Conservation (phyloP, 2,113 vertebrate species). For the Elephantulus edwardii region DNA sequence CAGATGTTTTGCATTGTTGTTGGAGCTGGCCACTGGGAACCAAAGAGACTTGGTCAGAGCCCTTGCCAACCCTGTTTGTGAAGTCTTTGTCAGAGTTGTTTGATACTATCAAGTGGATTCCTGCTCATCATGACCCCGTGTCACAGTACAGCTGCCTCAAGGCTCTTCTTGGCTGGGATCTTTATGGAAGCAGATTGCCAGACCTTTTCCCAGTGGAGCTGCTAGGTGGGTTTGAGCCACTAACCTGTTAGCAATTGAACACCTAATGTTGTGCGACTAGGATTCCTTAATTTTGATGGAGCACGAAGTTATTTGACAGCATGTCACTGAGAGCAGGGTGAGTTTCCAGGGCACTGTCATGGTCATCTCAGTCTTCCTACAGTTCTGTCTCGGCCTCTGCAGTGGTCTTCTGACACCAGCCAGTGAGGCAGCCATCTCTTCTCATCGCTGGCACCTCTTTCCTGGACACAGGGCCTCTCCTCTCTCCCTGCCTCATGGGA, state of each 20-base stretch:
- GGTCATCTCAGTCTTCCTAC: neutral
- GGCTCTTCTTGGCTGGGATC: neutral
- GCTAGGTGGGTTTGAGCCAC: neutral
- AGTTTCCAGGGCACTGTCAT: neutral
- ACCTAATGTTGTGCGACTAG: neutral
- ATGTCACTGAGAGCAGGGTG: rapidly evolving
- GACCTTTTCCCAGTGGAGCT: neutral
- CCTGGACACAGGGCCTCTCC: neutral
- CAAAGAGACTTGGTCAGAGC: neutral
- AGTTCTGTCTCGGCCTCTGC: neutral
- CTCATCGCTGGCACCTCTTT: neutral
- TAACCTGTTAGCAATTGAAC: neutral
- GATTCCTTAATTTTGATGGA: no score
- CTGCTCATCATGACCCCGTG: neutral
- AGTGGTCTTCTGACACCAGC: neutral
- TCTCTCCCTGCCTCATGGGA: neutral
- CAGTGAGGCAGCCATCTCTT: neutral
- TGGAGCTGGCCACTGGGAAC: neutral
- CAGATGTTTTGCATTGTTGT: neutral
- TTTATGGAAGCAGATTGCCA: neutral
- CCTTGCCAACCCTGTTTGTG: neutral
- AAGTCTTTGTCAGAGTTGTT: neutral
- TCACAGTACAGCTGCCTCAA: neutral
- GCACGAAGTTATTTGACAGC: neutral
- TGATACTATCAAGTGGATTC: neutral